Evolutionary conservation across 2,797 vertebrate genomes (phyloP), one percentile per base, ranked within the genome.

Genomic region (Pantherophis alleghaniensis): DNA sequence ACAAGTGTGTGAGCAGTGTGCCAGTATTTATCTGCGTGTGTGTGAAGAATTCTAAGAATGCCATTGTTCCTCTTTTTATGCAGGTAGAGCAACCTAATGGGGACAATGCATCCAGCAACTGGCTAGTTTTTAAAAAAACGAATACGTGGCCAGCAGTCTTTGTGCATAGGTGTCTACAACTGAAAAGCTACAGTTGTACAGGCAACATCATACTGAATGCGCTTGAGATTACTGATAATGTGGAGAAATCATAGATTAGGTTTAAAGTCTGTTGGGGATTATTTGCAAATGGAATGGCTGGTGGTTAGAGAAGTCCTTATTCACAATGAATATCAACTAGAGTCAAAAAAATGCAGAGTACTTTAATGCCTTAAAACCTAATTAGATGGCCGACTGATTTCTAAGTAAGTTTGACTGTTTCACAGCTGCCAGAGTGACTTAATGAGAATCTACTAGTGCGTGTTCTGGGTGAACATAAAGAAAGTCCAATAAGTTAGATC

Each of bases 391-490:
- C 16, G 91, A 89, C 4, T 92, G 86, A 88, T 93, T 96, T 90
- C 91, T 92, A 93, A 96, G 32, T 92, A 88, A 37, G 26, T 37
- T 87, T 93, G 47, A 86, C 60, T 88, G 87, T 55, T 94, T 94
- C 92, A 92, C 87, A 92, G 91, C 7, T 93, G 89, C 56, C 88
- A 87, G 92, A 91, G 87, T 91, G 32, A 88, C 88, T 91, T 90
- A 89, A 89, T 95, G 92, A 74, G 95, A 95, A 96, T 57, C 47
- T 14, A 88, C 10, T 63, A 92, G 55, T 90, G 93, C 2, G 14
- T 86, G 95, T 95, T 47, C 3, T 91, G 32, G 91, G 90, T 89
- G 94, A 95, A 96, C 93, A 94, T 93, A 94, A 96, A 96, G 88
- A 92, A 94, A 96, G 95, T 37, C 32, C 37, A 95, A 57, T 57